Evolutionary conservation across 2,113 vertebrate genomes (phyloP).

Genomic region (Triplophysa tibetana): DNA sequence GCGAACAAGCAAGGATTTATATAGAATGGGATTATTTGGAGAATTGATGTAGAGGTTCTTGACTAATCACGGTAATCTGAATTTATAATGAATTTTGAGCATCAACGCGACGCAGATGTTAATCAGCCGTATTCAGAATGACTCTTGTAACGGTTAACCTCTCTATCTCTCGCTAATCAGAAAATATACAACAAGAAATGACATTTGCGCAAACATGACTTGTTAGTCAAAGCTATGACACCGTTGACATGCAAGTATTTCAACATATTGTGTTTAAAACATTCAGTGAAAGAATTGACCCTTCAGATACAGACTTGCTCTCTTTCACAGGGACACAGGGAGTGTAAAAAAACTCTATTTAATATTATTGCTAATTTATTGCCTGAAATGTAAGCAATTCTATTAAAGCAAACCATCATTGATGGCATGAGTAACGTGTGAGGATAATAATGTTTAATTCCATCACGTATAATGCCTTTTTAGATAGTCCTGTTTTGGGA

Average conservation of each 20-base stretch:
- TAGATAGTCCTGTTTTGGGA: too few relatives aligned
- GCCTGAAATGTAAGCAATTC: not conserved
- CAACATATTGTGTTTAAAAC: too few relatives aligned
- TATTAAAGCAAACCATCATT: too few relatives aligned
- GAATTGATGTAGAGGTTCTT: slow-evolving; percentile 39
- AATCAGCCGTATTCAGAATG: slow-evolving; percentile 25
- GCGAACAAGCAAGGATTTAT: slow-evolving; percentile 16
- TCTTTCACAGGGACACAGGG: too few relatives aligned
- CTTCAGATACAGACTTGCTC: too few relatives aligned
- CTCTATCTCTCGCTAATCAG: slow-evolving; percentile 19
- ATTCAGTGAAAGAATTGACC: too few relatives aligned
- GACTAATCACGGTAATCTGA: slow-evolving; percentile 42
- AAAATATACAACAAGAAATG: slow-evolving; percentile 17
- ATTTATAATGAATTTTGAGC: slow-evolving; percentile 42
- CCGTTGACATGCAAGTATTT: not conserved
- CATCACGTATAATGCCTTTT: too few relatives aligned
- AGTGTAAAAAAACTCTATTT: too few relatives aligned
- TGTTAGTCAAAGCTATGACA: too few relatives aligned
- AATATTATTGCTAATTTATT: not conserved
- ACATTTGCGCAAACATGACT: not conserved
- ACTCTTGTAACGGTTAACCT: slow-evolving; percentile 10
- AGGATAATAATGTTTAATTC: too few relatives aligned
- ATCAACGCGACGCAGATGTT: slow-evolving; percentile 43
- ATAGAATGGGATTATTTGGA: slow-evolving; percentile 32
- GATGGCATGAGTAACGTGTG: too few relatives aligned